Base-by-base conservation (phyloP, 2,113 vertebrate genomes). In the Triplophysa dalaica region DNA sequence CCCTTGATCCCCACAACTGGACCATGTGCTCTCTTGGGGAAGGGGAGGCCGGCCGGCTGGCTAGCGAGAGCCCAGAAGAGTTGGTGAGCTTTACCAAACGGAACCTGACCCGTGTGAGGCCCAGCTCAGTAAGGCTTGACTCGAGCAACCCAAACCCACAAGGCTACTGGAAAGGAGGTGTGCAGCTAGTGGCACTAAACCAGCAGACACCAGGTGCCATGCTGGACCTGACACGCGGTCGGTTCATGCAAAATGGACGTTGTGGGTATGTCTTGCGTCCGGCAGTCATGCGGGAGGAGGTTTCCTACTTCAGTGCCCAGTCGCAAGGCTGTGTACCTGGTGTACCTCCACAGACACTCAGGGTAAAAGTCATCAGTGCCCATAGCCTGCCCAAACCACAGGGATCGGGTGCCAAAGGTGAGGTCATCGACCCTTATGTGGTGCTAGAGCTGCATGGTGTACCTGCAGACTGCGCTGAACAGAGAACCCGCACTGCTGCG, bases 141-240 rank as follows among this genome's bases (percentile, higher is more conserved):
- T 99, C 98, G 58, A 98, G 97, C 88, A 99, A 99, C 88, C 89
- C 96, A 81, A 98, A 98, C 87, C 98, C 98, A 0, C 97, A 98
- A 84, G 96, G 96, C 77, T 98, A 96, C 87, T 99, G 98, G 98
- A 98, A 98, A 22, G 96, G 98, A 77, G 98, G 98, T 73, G 96
- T 98, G 85, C 98, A 99, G 89, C 93, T 99, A 14, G 96, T 99
- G 86, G 95, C 96, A 16, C 95, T 99, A 92, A 99, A 99, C 91
- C 97, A 96, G 77, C 98, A 99, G 92, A 99, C 97, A 0, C 95
- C 96, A 0, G 97, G 98, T 0, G 97, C 96, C 66, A 99, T 98
- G 98, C 93, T 98, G 93, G 98, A 98, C 88, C 93, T 99, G 19
- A 94, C 96, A 86, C 93, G 95, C 2, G 97, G 95, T 22, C 98